phyloP scores from a whole-genome alignment of 2,888 invertebrate genomes.

The Phania funesta region DNA sequence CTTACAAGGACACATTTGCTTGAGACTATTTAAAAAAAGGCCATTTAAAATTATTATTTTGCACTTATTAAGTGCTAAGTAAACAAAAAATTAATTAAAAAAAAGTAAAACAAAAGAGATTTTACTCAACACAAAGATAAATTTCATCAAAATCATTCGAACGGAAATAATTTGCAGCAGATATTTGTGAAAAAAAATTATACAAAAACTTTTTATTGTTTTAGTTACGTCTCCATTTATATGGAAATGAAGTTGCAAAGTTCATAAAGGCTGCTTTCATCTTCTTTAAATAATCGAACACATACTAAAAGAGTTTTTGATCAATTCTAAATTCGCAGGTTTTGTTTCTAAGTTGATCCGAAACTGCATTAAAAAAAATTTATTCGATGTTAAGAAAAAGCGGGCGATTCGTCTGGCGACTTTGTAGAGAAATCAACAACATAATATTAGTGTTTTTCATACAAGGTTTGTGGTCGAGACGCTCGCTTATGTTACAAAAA shows the following conservation, averaged over 20 bases:
- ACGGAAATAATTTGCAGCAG: conserved; percentile 69
- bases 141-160: conserved; percentile 60
- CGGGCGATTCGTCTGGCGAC: no score
- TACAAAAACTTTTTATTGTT: conserved; percentile 53
- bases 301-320: neutral
- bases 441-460: no score
- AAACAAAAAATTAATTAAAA: conserved; percentile 8
- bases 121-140: conserved; percentile 2
- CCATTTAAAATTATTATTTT: conserved; percentile 36
- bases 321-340: neutral
- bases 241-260: conserved; percentile 55
- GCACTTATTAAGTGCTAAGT: conserved; percentile 48
- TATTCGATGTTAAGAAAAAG: no score
- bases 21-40: conserved; percentile 21
- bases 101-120: neutral
- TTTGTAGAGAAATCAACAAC: no score
- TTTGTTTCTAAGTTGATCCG: no score
- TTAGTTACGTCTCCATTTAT: conserved; percentile 49
- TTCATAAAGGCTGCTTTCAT: neutral
- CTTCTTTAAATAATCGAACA: neutral
- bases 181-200: conserved; percentile 45
- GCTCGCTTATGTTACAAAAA: no score
- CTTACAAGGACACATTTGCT: conserved; percentile 25
- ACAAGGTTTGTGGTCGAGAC: no score
- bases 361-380: no score